phyloP scores from a whole-genome alignment of 2,113 vertebrate genomes.

The Ancistrus triradiatus region DNA sequence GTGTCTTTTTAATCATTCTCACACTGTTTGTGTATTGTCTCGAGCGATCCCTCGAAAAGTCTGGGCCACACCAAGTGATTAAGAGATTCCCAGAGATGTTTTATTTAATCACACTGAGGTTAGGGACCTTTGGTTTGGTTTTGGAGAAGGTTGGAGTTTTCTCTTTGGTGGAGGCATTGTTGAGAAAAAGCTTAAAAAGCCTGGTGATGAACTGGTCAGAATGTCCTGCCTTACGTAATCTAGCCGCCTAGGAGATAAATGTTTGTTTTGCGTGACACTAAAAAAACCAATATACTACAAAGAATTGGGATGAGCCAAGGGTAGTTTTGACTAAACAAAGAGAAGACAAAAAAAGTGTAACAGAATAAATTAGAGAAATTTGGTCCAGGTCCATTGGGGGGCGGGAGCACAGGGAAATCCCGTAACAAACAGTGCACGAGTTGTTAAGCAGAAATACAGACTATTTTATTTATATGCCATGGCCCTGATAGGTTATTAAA shows the following conservation, averaged over 20 bases:
- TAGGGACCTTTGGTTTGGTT: constrained; percentile 34
- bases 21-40: constrained; percentile 10
- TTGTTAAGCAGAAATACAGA: constrained; percentile 26
- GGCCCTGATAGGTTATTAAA: not conserved
- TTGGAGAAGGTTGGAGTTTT: constrained; percentile 35
- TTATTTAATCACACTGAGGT: constrained; percentile 22
- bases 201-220: constrained; percentile 18
- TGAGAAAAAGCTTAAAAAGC: constrained; percentile 10
- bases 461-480: constrained; percentile 13
- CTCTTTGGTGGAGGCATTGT: constrained; percentile 8
- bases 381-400: too few species aligned
- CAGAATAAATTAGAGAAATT: too few species aligned
- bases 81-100: constrained; percentile 18
- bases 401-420: constrained; percentile 54
- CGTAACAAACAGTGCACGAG: constrained; percentile 40
- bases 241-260: too few species aligned
- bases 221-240: constrained; percentile 12
- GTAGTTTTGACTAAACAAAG: too few species aligned
- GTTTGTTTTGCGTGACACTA: too few species aligned
- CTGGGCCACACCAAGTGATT: constrained; percentile 15
- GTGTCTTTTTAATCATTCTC: not conserved
- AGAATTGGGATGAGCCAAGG: too few species aligned
- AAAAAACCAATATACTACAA: too few species aligned
- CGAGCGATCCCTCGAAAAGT: constrained; percentile 15
- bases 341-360: too few species aligned